Base-by-base conservation (phyloP, 2,113 vertebrate genomes). In the Cyanoliseus patagonus region DNA sequence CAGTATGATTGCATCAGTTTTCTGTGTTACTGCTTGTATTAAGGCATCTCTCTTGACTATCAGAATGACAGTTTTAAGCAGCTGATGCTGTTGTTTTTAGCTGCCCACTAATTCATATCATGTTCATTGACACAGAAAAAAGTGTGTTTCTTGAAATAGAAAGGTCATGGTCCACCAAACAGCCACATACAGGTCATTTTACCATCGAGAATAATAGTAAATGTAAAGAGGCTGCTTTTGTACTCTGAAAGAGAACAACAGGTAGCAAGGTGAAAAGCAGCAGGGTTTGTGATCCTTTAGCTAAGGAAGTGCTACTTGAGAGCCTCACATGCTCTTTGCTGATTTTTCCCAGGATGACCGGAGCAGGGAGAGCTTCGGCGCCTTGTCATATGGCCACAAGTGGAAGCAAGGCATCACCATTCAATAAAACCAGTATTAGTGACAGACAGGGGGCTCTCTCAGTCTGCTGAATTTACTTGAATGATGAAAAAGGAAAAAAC, bases 391-490 rank as follows among this genome's bases (percentile, higher is more conserved):
- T 10, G 81, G 55, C 35, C 41, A 30, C 31, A 18, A 73, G 25
- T 77, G 46, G 69, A 67, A 92, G 35, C 44, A 61, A 53, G 10
- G 17, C 17, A 55, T 39, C 24, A 30, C 25, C 25, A 31, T 44
- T 83, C 44, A 37, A 25, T 73, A 83, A 78, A 51, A 51, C 31
- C 57, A 59, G 44, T 63, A 33, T 18, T 57, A 55, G 61, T 92
- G 86, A 63, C 90, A 91, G 80, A 76, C 31, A 94, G 96, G 86
- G 95, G 95, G 93, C 94, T 83, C 97, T 64, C 95, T 94, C 44
- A 87, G 75, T 69, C 95, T 93, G 83, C 37, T 5, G 2, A 72
- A 86, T 93, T 92, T 51, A 62, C 37, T 25, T 52, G 33, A 88
- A 91, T 30, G 44, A 44, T 76, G 66, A 72, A 39, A 90, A 46